Base-by-base conservation (phyloP, 2,888 invertebrate genomes). In the Drosophila mayaguana region DNA sequence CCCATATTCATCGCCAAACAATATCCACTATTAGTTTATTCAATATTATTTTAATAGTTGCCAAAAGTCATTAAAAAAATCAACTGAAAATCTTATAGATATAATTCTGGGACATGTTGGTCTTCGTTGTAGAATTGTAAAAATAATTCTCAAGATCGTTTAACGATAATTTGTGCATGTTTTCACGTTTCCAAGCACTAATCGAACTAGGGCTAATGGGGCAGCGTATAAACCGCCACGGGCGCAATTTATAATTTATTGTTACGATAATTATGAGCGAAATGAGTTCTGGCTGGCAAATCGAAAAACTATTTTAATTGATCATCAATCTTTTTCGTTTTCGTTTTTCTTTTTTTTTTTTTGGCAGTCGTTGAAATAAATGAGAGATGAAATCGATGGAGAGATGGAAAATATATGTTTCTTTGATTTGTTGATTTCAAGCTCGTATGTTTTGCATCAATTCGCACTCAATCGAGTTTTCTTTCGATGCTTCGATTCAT, bases 281-380 rank as follows among this genome's bases (percentile, higher is more conserved):
- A 78, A 81, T 78, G 75, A 69, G 54, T 86, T 67, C 14, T 71
- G n/a, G 48, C 67, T 57, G 45, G 67, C 57, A 62, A 73, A 65
- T 54, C 34, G 57, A 60, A 72, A 72, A 78, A 72, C 67, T 75
- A 78, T 89, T 88, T 88, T 88, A 85, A 90, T 90, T 90, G 89
- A 72, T 75, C 87, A 78, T 90, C 81, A 86, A 80, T 90, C 90
- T 50, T 50, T 1, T 28, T 45, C 22, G 16, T 3, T 45, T 25
- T 45, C n/a, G 28, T 28, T 28, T 28, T 28, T 8, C 9, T 8
- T 20, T n/a, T 25, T 5, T 2, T 2, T 3, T 28, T 74, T 59
- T 64, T 73, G 62, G 62, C 74, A 66, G 51, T 46, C n/a, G 50
- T 22, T 5, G 40, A 50, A 48, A 18, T 42, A 63, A 62, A 55